phyloP scores from a whole-genome alignment of 1,140 invertebrate genomes.

The Drosophila rufa region DNA sequence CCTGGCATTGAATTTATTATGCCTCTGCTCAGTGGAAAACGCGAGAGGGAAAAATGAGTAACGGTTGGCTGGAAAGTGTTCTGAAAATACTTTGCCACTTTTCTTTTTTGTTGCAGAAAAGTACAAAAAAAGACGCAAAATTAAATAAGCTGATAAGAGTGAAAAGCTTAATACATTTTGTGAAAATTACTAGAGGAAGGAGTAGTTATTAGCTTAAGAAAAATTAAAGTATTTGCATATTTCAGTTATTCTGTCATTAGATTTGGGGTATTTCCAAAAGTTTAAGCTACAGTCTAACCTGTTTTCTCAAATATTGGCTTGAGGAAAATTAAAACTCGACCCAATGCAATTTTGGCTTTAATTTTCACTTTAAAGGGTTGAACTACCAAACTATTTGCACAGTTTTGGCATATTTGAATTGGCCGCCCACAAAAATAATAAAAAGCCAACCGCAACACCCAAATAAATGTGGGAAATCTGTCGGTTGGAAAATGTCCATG shows the following conservation, averaged over 20 bases:
- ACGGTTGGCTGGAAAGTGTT: too few relatives aligned
- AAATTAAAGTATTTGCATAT: too few relatives aligned
- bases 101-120: neutral
- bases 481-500: slow-evolving; percentile 6
- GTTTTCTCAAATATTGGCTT: neutral
- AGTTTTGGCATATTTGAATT: slow-evolving; percentile 7
- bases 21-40: neutral
- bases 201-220: too few relatives aligned
- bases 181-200: too few relatives aligned
- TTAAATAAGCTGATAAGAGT: neutral
- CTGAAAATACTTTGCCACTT: slow-evolving; percentile 6
- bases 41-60: neutral
- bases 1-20: slow-evolving; percentile 21
- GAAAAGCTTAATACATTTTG: too few relatives aligned
- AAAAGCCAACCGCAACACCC: slow-evolving; percentile 5
- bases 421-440: slow-evolving; percentile 9
- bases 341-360: neutral
- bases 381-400: slow-evolving; percentile 7
- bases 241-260: too few relatives aligned
- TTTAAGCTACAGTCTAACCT: too few relatives aligned
- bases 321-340: neutral
- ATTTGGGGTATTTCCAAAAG: neutral
- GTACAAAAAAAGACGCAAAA: neutral
- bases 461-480: neutral
- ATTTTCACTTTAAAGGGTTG: neutral